phyloP scores from a whole-genome alignment of 2,888 invertebrate species.

The Myopa tessellatipennis region DNA sequence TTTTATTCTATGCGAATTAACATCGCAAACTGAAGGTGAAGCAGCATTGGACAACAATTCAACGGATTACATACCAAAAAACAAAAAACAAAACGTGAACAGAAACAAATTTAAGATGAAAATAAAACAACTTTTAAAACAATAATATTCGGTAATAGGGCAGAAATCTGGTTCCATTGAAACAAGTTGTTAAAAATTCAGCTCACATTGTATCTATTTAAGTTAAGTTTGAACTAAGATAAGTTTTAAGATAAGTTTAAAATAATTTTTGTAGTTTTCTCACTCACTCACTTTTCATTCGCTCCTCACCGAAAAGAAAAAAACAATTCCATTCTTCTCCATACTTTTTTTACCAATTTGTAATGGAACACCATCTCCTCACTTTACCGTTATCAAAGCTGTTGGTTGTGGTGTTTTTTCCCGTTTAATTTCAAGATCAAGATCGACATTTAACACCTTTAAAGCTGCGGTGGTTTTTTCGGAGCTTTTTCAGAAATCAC shows the following conservation, averaged over 20 bases:
- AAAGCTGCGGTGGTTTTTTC: neutral
- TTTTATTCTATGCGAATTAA: neutral
- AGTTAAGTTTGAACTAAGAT: no score
- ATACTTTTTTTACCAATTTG: neutral
- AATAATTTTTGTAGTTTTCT: no score
- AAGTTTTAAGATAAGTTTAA: no score
- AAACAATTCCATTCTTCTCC: neutral
- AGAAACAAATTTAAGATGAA: neutral
- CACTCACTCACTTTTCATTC: no score
- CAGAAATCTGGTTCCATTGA: no score
- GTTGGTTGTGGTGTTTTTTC: neutral
- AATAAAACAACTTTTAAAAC: neutral
- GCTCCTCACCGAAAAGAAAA: no score
- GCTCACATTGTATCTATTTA: no score
- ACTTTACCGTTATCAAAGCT: neutral
- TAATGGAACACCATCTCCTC: no score
- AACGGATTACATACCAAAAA: neutral
- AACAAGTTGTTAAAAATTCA: no score
- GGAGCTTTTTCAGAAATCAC: neutral
- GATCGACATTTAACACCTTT: slow-evolving; percentile 38
- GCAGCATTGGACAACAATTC: no score
- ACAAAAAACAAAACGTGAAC: neutral
- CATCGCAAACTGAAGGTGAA: no score
- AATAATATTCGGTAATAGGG: no score
- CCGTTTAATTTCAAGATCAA: slow-evolving; percentile 40